Conservation (phyloP, 2,888 invertebrate genomes). For the Dryobota labecula region DNA sequence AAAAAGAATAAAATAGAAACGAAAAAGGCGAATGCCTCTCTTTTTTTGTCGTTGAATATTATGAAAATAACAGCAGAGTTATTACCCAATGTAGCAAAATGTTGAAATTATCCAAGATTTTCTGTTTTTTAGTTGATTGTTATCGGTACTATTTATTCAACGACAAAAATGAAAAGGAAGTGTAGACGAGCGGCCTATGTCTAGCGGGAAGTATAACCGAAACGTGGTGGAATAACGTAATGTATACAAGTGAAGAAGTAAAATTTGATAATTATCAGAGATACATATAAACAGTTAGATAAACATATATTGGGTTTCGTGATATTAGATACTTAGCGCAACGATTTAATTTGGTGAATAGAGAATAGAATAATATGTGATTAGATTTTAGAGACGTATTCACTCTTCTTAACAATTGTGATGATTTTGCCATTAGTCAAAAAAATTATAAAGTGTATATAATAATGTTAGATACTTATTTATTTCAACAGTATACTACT, state of each 20-base stretch:
- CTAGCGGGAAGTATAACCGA: constrained; percentile 72
- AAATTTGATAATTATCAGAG: constrained; percentile 66
- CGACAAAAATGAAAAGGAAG: constrained; percentile 73
- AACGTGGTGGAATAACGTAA: constrained; percentile 69
- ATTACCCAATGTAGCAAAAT: too few relatives aligned
- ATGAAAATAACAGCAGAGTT: neutral
- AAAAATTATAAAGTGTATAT: constrained; percentile 77
- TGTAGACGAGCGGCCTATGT: constrained; percentile 75
- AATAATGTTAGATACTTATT: constrained; percentile 54
- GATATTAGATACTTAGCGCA: constrained; percentile 68
- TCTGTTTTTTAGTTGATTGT: neutral
- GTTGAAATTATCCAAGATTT: neutral
- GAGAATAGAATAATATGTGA: constrained; percentile 63
- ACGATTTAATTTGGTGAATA: constrained; percentile 71
- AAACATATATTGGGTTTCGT: constrained; percentile 66
- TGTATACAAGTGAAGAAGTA: constrained; percentile 76
- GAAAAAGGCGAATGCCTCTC: constrained; percentile 80
- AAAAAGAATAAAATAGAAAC: constrained; percentile 80
- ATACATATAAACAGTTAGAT: constrained; percentile 66
- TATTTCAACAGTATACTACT: constrained; percentile 73
- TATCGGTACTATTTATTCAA: constrained; percentile 65
- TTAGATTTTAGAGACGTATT: constrained; percentile 69
- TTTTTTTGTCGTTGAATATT: constrained; percentile 71
- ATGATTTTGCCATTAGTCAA: constrained; percentile 89
- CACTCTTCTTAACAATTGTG: constrained; percentile 90